Evolutionary conservation across 2,888 invertebrate species (phyloP).

Genomic region (Ophonus ardosiacus): DNA sequence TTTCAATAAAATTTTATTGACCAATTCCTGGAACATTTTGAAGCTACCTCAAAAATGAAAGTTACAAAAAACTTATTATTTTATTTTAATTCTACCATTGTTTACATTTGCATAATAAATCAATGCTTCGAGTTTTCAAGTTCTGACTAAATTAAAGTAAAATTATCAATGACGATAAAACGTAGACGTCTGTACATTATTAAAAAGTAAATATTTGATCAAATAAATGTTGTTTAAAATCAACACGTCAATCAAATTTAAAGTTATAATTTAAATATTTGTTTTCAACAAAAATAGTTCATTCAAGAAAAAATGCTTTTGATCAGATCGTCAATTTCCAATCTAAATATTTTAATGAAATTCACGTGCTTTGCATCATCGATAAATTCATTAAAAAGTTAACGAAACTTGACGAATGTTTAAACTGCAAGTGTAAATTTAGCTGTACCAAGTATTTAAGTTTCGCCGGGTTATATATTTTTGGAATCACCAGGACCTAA

Average conservation of each 20-base stretch:
- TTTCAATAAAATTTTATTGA: too few relatives aligned
- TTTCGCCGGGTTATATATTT: slow-evolving; percentile 48
- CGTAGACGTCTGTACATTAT: too few relatives aligned
- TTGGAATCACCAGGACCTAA: slow-evolving; percentile 46
- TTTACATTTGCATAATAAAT: too few relatives aligned
- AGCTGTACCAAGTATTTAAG: slow-evolving; percentile 13
- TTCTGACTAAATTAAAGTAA: too few relatives aligned
- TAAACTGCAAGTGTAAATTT: slow-evolving; percentile 50
- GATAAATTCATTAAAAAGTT: slow-evolving; percentile 8
- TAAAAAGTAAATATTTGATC: too few relatives aligned
- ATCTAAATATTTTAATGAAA: neutral
- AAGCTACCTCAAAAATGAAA: too few relatives aligned
- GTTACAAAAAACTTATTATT: too few relatives aligned
- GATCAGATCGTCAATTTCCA: neutral
- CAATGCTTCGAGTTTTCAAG: too few relatives aligned
- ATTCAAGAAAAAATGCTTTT: neutral
- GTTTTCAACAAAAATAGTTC: neutral
- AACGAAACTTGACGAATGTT: neutral
- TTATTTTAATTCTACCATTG: too few relatives aligned
- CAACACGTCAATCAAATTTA: neutral
- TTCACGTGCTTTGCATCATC: neutral
- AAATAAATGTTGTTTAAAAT: neutral
- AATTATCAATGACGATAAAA: too few relatives aligned
- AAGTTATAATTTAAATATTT: slow-evolving; percentile 14
- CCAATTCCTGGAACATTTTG: too few relatives aligned